Evolutionary conservation across 2,113 vertebrate species (phyloP).

Genomic region (Acanthisitta chloris): DNA sequence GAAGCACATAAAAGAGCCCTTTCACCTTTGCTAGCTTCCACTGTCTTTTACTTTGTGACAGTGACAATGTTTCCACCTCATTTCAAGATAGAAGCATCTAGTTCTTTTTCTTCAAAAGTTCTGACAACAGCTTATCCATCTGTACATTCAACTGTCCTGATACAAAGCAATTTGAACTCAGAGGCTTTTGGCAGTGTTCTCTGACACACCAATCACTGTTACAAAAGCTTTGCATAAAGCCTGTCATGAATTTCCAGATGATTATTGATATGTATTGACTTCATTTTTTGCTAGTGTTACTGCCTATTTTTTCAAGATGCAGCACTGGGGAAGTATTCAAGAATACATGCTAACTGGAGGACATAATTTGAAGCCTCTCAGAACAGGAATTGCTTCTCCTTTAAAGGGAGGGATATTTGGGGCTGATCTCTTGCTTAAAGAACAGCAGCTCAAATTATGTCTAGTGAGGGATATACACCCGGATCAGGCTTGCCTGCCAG

Average conservation of each 20-base stretch:
- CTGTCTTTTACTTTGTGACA: slow-evolving; percentile 17
- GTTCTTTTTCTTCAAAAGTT: slow-evolving; percentile 14
- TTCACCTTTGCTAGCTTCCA: not conserved
- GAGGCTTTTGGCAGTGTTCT: not conserved
- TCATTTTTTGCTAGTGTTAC: not conserved
- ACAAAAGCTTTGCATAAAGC: not conserved
- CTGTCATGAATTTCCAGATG: not conserved
- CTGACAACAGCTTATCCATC: slow-evolving; percentile 3
- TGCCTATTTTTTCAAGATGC: not conserved
- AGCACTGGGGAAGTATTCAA: not conserved
- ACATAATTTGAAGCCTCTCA: not conserved
- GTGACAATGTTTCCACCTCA: not conserved
- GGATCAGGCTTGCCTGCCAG: not conserved
- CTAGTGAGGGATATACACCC: not conserved
- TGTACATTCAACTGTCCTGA: not conserved
- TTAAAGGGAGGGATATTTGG: not conserved
- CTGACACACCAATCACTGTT: not conserved
- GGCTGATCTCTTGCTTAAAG: not conserved
- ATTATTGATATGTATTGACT: not conserved
- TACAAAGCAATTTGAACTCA: slow-evolving; percentile 16
- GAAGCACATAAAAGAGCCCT: not conserved
- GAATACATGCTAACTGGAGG: not conserved
- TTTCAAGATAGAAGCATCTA: not conserved
- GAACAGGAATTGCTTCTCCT: not conserved
- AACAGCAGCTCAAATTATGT: not conserved